These are phyloP conservation scores for Spilosoma lubricipeda DNA, from an alignment of 2,888 invertebrate species.

Conservation along the genomic window DNA sequence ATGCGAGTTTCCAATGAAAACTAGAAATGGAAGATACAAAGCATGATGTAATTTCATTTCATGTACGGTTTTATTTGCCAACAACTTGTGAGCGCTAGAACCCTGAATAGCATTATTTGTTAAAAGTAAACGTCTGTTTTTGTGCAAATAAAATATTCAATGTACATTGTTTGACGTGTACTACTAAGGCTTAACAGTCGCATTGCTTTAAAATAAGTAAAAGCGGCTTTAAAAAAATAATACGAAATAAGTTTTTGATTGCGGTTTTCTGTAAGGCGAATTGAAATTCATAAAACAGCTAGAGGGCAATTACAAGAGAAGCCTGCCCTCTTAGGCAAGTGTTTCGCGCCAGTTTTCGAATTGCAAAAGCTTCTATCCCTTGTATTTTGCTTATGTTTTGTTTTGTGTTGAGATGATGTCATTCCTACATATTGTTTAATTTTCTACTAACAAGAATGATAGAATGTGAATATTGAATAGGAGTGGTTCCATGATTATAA, in stretches of 20 bases:
- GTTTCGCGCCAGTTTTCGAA: too few relatives aligned
- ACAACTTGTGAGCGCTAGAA: not conserved
- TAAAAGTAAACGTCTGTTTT: not conserved
- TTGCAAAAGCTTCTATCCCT: too few relatives aligned
- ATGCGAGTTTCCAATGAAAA: slow-evolving; percentile 24
- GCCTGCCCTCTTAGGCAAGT: too few relatives aligned
- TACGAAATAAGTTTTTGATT: not conserved
- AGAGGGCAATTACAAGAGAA: not conserved
- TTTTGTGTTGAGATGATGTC: too few relatives aligned
- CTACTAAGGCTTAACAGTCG: not conserved
- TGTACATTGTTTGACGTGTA: not conserved
- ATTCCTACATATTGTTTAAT: too few relatives aligned
- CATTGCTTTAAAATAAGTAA: not conserved
- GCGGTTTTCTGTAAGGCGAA: not conserved
- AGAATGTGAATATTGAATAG: too few relatives aligned
- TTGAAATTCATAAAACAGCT: not conserved
- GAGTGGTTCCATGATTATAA: too few relatives aligned
- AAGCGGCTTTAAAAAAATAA: not conserved
- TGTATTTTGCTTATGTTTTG: too few relatives aligned
- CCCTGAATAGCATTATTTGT: not conserved
- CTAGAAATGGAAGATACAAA: slow-evolving; percentile 24
- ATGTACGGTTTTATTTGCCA: slow-evolving; percentile 23
- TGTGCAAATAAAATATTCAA: not conserved
- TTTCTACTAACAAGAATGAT: too few relatives aligned
- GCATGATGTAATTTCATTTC: slow-evolving; percentile 26